Conservation (phyloP, 2,797 vertebrate genomes). For the Buceros bicornis region DNA sequence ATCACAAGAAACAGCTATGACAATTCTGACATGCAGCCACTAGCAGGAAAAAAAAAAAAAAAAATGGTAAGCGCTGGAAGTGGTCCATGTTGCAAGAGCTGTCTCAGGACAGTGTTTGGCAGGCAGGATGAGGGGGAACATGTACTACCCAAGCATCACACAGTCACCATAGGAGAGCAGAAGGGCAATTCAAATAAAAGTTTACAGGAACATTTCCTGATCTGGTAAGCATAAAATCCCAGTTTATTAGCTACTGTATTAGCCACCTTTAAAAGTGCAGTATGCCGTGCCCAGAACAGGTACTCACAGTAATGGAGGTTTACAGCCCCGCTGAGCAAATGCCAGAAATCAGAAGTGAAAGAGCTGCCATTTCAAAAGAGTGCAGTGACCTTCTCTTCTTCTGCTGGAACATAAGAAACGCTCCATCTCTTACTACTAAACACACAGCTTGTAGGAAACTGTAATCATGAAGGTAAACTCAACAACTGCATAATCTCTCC, state of each 20-base stretch:
- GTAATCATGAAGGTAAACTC: background rate
- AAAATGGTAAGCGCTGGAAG: background rate
- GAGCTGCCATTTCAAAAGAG: background rate
- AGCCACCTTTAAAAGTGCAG: background rate
- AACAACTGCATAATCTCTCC: background rate
- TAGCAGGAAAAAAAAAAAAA: background rate
- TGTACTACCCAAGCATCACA: accelerated
- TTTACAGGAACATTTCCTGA: background rate
- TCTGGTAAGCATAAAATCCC: background rate
- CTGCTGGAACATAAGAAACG: background rate
- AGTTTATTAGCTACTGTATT: background rate
- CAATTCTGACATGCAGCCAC: background rate
- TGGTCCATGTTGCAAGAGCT: background rate
- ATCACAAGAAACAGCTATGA: background rate
- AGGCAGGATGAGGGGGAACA: background rate
- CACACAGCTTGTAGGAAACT: background rate
- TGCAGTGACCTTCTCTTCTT: background rate
- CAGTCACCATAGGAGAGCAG: background rate
- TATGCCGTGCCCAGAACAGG: background rate
- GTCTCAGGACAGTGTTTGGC: background rate
- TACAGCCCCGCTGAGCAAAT: accelerated
- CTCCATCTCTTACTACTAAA: background rate
- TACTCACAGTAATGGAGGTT: background rate
- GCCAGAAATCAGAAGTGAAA: background rate
- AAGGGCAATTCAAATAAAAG: background rate